Conservation (phyloP, 2,797 vertebrate genomes). For the Sternotherus odoratus region DNA sequence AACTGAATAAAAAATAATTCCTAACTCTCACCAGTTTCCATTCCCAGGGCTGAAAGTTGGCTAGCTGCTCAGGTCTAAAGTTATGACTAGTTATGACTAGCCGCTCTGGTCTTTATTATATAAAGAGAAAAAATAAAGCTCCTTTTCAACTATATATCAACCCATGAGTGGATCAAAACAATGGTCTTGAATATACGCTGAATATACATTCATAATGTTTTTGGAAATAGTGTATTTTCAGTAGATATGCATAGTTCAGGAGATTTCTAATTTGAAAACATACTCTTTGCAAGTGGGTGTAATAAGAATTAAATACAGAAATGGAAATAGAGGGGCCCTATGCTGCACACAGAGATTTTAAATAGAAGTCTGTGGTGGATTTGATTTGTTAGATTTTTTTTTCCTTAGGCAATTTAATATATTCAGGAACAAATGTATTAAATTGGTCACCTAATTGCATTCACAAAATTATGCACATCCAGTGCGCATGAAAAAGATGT, state of each 20-base stretch:
- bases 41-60: neutral
- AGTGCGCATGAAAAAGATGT: neutral
- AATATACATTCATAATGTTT: neutral
- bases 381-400: neutral
- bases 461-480: neutral
- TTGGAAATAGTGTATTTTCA: neutral
- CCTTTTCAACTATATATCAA: neutral
- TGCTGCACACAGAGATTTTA: neutral
- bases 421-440: neutral
- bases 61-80: neutral
- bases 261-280: neutral
- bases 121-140: neutral
- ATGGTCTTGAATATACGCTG: neutral
- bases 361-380: neutral
- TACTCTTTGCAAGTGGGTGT: neutral
- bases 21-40: neutral
- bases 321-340: accelerated
- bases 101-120: neutral
- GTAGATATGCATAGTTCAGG: neutral
- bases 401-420: neutral
- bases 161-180: neutral
- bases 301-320: neutral
- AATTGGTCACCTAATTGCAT: neutral
- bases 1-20: neutral
- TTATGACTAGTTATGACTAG: neutral